Evolutionary conservation across 2,888 invertebrate genomes (phyloP).

Genomic region (Osmoderma eremita): DNA sequence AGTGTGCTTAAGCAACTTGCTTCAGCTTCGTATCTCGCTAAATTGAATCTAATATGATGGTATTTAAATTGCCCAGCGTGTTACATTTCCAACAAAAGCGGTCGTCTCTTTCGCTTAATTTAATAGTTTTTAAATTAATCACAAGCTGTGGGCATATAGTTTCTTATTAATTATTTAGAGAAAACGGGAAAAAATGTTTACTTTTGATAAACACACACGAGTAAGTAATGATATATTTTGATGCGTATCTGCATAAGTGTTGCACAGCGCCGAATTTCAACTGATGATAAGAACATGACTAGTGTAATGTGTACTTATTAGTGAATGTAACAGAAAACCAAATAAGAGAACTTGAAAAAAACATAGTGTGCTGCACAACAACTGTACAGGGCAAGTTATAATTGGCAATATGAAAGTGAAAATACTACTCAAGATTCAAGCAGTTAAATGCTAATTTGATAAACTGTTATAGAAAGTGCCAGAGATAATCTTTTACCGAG

Average conservation of each 20-base stretch:
- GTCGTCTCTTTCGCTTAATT: conserved; percentile 26
- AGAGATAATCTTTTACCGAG: conserved; percentile 22
- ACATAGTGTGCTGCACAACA: conserved; percentile 21
- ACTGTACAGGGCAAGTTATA: conserved; percentile 12
- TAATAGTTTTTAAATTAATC: conserved; percentile 37
- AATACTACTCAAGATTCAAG: conserved; percentile 20
- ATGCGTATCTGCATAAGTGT: conserved; percentile 9
- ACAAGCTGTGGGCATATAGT: conserved; percentile 10
- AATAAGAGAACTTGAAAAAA: conserved; percentile 23
- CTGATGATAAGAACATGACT: conserved; percentile 28
- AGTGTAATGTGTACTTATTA: conserved; percentile 33
- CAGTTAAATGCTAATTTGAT: conserved; percentile 38
- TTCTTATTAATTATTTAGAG: conserved; percentile 8
- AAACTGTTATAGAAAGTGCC: conserved; percentile 40
- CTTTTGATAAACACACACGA: conserved; percentile 32
- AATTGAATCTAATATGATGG: conserved; percentile 42
- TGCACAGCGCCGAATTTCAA: conserved; percentile 19
- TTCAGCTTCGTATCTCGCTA: conserved; percentile 38
- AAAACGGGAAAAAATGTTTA: conserved; percentile 29
- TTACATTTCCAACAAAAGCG: conserved; percentile 15
- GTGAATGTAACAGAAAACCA: conserved; percentile 30
- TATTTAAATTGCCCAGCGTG: conserved; percentile 42
- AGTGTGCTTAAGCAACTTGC: conserved; percentile 42
- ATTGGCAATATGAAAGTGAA: conserved; percentile 38
- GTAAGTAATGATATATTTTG: conserved; percentile 25